phyloP scores from a whole-genome alignment of 2,888 invertebrate genomes.

The Nudaria mundana region DNA sequence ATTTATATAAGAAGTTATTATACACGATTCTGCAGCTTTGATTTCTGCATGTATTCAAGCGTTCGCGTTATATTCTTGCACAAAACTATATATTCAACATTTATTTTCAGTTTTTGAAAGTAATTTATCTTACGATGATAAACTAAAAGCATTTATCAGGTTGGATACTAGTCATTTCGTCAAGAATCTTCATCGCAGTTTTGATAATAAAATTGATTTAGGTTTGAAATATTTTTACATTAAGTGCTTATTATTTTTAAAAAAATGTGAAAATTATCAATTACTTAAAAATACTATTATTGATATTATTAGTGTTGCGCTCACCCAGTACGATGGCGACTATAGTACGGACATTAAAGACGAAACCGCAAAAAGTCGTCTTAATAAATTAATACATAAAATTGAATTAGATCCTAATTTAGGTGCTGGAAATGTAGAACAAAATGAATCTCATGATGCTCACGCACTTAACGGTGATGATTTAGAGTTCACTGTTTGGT shows the following conservation, averaged over 20 bases:
- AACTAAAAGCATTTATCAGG: neutral
- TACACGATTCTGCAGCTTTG: slow-evolving; percentile 2
- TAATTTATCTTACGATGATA: neutral
- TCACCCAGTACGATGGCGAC: neutral
- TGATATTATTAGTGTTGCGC: neutral
- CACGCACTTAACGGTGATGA: too few relatives aligned
- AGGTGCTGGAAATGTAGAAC: too few relatives aligned
- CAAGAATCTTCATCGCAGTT: neutral
- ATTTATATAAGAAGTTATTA: neutral
- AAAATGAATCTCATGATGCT: too few relatives aligned
- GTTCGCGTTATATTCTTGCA: neutral
- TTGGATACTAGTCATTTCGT: neutral
- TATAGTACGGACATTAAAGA: neutral
- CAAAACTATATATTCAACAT: neutral
- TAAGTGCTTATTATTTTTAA: neutral
- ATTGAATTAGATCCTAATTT: too few relatives aligned
- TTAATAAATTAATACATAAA: too few relatives aligned
- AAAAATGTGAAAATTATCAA: neutral
- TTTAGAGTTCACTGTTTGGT: too few relatives aligned
- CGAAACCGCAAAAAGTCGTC: neutral
- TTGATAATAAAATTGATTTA: neutral
- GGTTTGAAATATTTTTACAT: neutral
- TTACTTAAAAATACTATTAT: neutral
- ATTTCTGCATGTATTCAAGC: neutral
- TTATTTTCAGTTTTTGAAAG: neutral